Base-by-base conservation (phyloP, 2,888 invertebrate species). In the Apotomis capreana region DNA sequence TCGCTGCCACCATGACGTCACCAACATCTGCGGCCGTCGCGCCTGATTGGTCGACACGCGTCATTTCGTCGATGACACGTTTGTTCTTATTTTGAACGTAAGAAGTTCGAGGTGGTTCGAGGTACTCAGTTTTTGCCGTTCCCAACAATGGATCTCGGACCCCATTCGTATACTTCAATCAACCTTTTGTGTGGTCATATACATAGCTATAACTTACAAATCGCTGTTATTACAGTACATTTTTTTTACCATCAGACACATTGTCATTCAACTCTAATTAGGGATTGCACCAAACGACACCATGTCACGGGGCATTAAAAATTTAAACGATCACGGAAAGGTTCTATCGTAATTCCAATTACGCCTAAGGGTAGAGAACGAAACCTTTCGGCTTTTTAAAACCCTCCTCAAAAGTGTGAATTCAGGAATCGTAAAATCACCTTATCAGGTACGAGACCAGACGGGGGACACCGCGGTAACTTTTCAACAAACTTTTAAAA, bases 41-140 rank as follows among this genome's bases (percentile, higher is more conserved):
- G 92, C 91, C 90, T 84, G 88, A 92, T 92, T 93, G 93, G 93
- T 91, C 91, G 92, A 91, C 91, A 91, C 91, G 91, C 92, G 90
- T 92, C 91, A 93, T 92, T 92, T 92, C 89, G 84, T 92, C 92
- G 91, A 92, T 92, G 92, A 92, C 91, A 92, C 87, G 89, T 92
- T 92, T 92, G 92, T 92, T 93, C 93, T 93, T 93, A 92, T 92
- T 92, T 92, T 87, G 81, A 86, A 86, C 87, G 86, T 83, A 91
- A 90, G 90, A 90, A 90, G 86, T 87, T 84, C 77, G 86, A 86
- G 84, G 89, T 87, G 90, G 86, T 87, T 84, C 77, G 86, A 86
- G 84, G 89, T 87, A 89, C 88, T 85, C 78, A 83, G 83, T 84
- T 88, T 90, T 92, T 91, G 89, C 90, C 86, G 79, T 84, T 79